Conservation (phyloP, 1,140 invertebrate species). For the Subanguina moxae region DNA sequence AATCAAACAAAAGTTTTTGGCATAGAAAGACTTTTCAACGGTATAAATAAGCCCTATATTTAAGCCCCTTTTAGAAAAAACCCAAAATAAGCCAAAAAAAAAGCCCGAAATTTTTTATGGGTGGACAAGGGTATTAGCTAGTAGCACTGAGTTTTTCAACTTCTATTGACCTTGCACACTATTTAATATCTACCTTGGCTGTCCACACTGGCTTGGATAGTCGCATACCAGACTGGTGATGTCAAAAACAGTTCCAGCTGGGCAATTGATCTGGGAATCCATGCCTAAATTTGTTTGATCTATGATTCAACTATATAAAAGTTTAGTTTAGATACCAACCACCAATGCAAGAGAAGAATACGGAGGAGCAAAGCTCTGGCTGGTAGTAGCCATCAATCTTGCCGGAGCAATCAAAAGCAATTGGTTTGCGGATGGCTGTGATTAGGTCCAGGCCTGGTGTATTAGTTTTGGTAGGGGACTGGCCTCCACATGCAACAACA, state of each 20-base stretch:
- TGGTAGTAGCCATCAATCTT: neutral
- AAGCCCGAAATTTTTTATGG: too few relatives aligned
- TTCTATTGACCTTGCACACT: too few relatives aligned
- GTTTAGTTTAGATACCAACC: neutral
- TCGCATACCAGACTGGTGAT: neutral
- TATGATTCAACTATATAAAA: neutral
- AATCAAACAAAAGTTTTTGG: too few relatives aligned
- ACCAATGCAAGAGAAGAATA: constrained; percentile 2
- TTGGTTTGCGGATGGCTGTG: neutral
- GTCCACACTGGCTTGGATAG: constrained; percentile 1
- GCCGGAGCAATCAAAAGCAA: neutral
- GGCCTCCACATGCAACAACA: constrained; percentile 8
- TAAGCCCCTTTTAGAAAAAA: too few relatives aligned
- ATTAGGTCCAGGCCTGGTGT: neutral
- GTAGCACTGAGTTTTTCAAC: too few relatives aligned
- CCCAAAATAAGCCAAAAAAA: too few relatives aligned
- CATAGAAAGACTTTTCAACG: too few relatives aligned
- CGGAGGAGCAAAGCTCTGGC: neutral
- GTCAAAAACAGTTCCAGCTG: constrained; percentile 7
- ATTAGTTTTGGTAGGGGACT: neutral
- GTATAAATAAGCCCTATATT: too few relatives aligned
- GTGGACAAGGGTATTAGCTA: too few relatives aligned
- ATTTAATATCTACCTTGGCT: neutral
- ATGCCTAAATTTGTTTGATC: neutral
- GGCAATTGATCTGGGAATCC: neutral